phyloP scores from a whole-genome alignment of 2,113 vertebrate genomes.

The Etheostoma spectabile region DNA sequence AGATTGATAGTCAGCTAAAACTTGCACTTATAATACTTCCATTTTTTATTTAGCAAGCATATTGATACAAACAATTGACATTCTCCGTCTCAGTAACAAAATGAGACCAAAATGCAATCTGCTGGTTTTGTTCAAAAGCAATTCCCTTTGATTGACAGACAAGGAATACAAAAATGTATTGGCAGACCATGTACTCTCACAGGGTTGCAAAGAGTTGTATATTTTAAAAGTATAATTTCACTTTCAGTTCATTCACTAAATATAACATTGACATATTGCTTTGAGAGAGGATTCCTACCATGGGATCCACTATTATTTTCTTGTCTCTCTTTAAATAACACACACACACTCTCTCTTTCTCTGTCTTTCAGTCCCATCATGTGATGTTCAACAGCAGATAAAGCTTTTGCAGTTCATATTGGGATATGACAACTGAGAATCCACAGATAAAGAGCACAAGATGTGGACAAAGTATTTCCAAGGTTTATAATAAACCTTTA shows the following conservation, averaged over 20 bases:
- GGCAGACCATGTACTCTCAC: slow-evolving; percentile 10
- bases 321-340: no score
- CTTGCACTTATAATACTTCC: not conserved
- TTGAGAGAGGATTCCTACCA: not conserved
- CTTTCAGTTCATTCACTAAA: slow-evolving; percentile 4
- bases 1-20: not conserved
- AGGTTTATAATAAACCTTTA: not conserved
- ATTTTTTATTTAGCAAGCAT: slow-evolving; percentile 2
- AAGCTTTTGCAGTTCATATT: slow-evolving; percentile 3
- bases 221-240: slow-evolving; percentile 1
- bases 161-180: slow-evolving; percentile 6
- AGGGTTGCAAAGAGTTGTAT: not conserved
- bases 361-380: not conserved
- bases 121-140: slow-evolving; percentile 21
- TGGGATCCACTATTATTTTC: not conserved
- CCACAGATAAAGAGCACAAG: not conserved
- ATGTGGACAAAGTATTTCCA: not conserved
- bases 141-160: slow-evolving; percentile 21
- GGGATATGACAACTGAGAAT: not conserved
- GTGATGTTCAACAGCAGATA: slow-evolving; percentile 6
- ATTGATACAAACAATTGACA: not conserved
- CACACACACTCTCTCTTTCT: no score
- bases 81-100: not conserved
- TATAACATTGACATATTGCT: not conserved
- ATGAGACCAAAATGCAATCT: not conserved